A percentile compares a stretch with the other conserved stretches of the same genome.
phyloP scores from a whole-genome alignment of 1,140 invertebrate genomes.

The Dolichoris vasculosae region DNA sequence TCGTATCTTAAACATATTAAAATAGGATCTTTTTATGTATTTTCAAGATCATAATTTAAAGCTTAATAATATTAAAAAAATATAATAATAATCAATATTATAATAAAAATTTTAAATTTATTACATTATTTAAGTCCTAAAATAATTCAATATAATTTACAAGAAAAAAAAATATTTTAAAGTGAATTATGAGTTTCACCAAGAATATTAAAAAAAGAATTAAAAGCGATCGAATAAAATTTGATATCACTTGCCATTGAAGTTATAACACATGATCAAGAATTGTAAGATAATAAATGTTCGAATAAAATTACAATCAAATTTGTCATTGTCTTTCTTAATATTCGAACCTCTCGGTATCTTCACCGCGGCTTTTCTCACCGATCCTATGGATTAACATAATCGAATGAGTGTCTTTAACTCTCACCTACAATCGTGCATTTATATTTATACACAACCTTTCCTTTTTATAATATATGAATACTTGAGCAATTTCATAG shows the following conservation, averaged over 20 bases:
- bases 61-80: too few relatives aligned
- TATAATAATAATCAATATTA: too few relatives aligned
- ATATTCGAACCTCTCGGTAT: background rate
- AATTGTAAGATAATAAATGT: background rate
- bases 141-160: too few relatives aligned
- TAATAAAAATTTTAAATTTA: too few relatives aligned
- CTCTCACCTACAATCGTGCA: background rate
- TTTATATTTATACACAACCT: constrained; percentile 5
- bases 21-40: too few relatives aligned
- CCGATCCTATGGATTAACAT: background rate
- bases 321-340: background rate
- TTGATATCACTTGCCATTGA: background rate
- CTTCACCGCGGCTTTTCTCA: background rate
- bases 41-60: too few relatives aligned
- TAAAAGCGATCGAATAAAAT: background rate
- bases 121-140: too few relatives aligned
- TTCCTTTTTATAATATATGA: background rate
- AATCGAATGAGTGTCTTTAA: constrained; percentile 22
- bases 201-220: background rate
- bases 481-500: background rate
- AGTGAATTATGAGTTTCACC: too few relatives aligned
- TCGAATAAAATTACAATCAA: background rate
- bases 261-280: background rate
- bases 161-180: too few relatives aligned
- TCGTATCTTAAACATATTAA: too few relatives aligned